These are phyloP conservation scores for Takifugu bimaculatus DNA, from an alignment of 2,113 vertebrate species.

Conservation along the genomic window DNA sequence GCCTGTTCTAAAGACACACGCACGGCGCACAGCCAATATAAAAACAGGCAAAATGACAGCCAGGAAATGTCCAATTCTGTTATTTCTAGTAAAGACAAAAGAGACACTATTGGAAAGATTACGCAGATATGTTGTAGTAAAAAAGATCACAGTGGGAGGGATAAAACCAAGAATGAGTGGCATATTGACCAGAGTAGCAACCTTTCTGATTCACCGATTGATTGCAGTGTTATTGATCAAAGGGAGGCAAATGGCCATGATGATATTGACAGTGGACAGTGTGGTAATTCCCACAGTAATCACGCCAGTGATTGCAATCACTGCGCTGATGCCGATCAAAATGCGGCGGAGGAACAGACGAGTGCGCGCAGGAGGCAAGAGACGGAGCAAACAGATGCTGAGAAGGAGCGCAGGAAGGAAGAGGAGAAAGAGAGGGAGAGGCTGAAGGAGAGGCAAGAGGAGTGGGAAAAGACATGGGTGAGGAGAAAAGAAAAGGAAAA, in stretches of 20 bases:
- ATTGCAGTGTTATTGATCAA: not conserved
- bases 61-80: not conserved
- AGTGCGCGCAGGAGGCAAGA: not conserved
- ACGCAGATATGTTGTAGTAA: not conserved
- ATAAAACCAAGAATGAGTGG: conserved; percentile 3
- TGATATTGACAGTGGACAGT: conserved; percentile 10
- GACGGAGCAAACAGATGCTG: conserved; percentile 1
- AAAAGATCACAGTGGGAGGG: not conserved
- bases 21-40: conserved; percentile 1
- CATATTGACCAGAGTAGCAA: not conserved
- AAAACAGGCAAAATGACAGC: not conserved
- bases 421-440: conserved; percentile 25
- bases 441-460: conserved; percentile 13
- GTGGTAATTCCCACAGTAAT: not conserved
- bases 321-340: conserved; percentile 5
- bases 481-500: conserved; percentile 32
- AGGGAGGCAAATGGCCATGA: not conserved
- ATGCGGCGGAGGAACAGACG: not conserved
- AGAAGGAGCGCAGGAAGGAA: conserved; percentile 9
- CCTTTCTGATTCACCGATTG: not conserved
- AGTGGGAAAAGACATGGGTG: conserved; percentile 36
- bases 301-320: conserved; percentile 24
- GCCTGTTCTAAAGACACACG: conserved; percentile 5
- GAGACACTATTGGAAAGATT: not conserved
- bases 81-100: not conserved